Conservation (phyloP, 2,113 vertebrate species). For the Holacanthus passer region DNA sequence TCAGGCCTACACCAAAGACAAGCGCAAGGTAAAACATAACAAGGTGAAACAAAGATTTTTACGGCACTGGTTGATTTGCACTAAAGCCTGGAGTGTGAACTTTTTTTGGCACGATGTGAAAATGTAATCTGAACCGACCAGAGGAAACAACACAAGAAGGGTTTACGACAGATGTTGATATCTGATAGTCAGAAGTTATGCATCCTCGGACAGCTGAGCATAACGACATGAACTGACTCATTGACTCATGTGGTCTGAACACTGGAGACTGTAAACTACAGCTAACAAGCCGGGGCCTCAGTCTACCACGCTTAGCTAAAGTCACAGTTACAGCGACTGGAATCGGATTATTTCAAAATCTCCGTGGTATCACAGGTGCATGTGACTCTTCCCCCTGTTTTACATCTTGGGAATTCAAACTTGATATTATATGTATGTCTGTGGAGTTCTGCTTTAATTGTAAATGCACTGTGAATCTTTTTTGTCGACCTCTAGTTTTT, state of each 20-base stretch:
- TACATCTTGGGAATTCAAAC: neutral
- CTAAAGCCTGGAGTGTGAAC: neutral
- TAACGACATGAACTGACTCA: slow-evolving; percentile 14
- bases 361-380: no score
- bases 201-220: slow-evolving; percentile 7
- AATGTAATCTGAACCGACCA: neutral
- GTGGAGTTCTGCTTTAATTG: slow-evolving; percentile 1
- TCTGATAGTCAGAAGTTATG: slow-evolving; percentile 16
- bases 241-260: neutral
- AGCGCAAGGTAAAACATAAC: slow-evolving; percentile 71
- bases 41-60: neutral
- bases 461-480: neutral
- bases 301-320: neutral
- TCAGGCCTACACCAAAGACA: slow-evolving; percentile 70
- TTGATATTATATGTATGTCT: neutral
- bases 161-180: slow-evolving; percentile 32
- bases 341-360: neutral
- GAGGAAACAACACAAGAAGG: slow-evolving; percentile 15
- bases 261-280: neutral
- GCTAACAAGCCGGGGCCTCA: neutral
- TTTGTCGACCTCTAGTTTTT: neutral
- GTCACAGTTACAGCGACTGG: neutral
- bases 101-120: neutral
- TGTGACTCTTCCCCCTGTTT: neutral
- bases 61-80: neutral